Evolutionary conservation across 1,140 invertebrate genomes (phyloP).

Genomic region (Potamilus streckersoni): DNA sequence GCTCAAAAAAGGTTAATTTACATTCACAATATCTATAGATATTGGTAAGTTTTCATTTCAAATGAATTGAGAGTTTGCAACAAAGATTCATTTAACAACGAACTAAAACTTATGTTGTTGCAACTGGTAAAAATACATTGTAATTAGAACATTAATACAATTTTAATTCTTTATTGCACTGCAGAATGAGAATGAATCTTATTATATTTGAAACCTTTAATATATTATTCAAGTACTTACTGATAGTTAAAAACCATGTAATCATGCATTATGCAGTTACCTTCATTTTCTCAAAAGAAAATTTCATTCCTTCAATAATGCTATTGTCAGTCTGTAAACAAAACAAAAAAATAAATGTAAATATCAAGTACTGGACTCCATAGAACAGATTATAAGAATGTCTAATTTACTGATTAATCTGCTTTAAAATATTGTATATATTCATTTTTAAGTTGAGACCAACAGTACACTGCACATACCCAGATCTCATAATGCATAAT

Average conservation of each 20-base stretch:
- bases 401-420: background rate
- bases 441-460: background rate
- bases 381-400: background rate
- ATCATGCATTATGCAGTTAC: slow-evolving; percentile 37
- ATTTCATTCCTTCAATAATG: slow-evolving; percentile 67
- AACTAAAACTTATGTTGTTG: background rate
- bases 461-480: background rate
- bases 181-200: background rate
- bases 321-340: slow-evolving; percentile 64
- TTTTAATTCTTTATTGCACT: background rate
- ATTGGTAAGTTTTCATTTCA: no score
- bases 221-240: slow-evolving; percentile 5
- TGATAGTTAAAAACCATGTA: background rate
- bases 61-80: no score
- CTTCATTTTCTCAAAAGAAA: slow-evolving; percentile 68
- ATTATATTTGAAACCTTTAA: background rate
- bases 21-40: no score
- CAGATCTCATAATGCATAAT: background rate
- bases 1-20: no score
- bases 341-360: slow-evolving; percentile 15
- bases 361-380: background rate
- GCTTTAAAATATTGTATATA: background rate
- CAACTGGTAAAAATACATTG: background rate
- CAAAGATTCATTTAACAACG: background rate
- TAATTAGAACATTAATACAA: background rate